Percentiles rank a stretch among this genome's conserved stretches.
phyloP scores from a whole-genome alignment of 2,888 invertebrate genomes.

The Ormyrus thymus region DNA sequence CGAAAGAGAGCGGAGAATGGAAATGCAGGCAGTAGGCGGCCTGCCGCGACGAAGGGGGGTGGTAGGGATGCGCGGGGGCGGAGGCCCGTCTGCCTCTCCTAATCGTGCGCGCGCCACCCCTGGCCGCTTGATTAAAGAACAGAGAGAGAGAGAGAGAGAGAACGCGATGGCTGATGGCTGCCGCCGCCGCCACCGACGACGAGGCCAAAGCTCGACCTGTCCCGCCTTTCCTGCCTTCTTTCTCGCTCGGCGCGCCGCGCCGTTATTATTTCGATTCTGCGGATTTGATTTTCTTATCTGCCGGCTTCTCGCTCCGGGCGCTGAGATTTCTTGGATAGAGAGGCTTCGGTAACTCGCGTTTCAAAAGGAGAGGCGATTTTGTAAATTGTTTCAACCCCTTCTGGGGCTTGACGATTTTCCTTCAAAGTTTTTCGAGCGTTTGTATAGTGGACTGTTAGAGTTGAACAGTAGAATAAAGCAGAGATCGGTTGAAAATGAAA shows the following conservation, averaged over 20 bases:
- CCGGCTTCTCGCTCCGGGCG: not conserved
- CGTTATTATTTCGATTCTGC: slow-evolving; percentile 31
- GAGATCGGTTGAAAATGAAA: too few relatives aligned
- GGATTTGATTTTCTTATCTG: slow-evolving; percentile 13
- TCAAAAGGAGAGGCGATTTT: too few relatives aligned
- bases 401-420: too few relatives aligned
- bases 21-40: too few relatives aligned
- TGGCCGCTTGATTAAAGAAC: slow-evolving; percentile 71
- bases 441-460: too few relatives aligned
- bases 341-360: too few relatives aligned
- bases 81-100: slow-evolving; percentile 63
- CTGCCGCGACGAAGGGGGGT: not conserved
- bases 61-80: too few relatives aligned
- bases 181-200: not conserved
- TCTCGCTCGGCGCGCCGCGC: not conserved
- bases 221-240: slow-evolving; percentile 25
- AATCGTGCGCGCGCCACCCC: slow-evolving; percentile 64
- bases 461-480: too few relatives aligned
- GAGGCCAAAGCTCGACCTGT: not conserved
- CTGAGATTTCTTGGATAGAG: too few relatives aligned
- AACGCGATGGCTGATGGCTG: slow-evolving; percentile 45
- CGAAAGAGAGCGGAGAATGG: not conserved
- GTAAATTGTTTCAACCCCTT: too few relatives aligned
- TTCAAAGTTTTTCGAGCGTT: too few relatives aligned
- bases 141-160: slow-evolving; percentile 60